Evolutionary conservation across 2,888 invertebrate genomes (phyloP).

Genomic region (Pogonocherus hispidulus): DNA sequence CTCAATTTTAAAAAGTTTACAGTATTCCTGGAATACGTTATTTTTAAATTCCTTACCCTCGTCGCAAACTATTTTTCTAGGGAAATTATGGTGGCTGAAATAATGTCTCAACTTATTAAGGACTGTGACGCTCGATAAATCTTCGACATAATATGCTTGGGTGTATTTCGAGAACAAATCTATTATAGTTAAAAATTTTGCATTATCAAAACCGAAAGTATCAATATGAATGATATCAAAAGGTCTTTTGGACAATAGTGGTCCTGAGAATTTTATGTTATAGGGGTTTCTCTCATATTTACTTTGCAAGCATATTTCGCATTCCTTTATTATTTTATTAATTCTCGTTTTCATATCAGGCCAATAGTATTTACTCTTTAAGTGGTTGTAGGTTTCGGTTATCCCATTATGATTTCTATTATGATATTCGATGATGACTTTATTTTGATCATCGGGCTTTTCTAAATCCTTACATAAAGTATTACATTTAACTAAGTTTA

Average conservation of each 20-base stretch:
- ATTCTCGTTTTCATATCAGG: slow-evolving; percentile 7
- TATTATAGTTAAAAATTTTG: slow-evolving; percentile 24
- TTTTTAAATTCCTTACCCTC: slow-evolving; percentile 13
- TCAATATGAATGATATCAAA: slow-evolving; percentile 29
- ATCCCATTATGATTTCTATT: neutral
- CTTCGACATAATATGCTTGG: slow-evolving; percentile 29
- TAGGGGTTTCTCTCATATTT: slow-evolving; percentile 35
- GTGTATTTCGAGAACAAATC: slow-evolving; percentile 35
- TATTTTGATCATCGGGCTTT: neutral
- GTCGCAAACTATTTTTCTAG: slow-evolving; percentile 23
- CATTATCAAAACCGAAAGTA: slow-evolving; percentile 17
- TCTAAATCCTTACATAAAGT: neutral
- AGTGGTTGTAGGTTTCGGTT: slow-evolving; percentile 3
- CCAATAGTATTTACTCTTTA: slow-evolving; percentile 9
- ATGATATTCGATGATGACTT: neutral
- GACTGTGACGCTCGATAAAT: slow-evolving; percentile 34
- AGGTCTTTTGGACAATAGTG: slow-evolving; percentile 21
- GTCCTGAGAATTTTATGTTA: slow-evolving; percentile 15
- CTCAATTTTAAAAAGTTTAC: slow-evolving; percentile 7
- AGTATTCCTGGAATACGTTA: slow-evolving; percentile 5
- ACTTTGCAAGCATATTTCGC: slow-evolving; percentile 37
- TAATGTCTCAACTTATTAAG: slow-evolving; percentile 37
- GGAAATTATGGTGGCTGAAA: slow-evolving; percentile 32
- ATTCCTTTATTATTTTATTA: slow-evolving; percentile 42
- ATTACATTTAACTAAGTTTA: slow-evolving; percentile 1